Evolutionary conservation across 2,888 invertebrate species (phyloP), one percentile per base, ranked within the genome.

Genomic region (Noctua janthina): DNA sequence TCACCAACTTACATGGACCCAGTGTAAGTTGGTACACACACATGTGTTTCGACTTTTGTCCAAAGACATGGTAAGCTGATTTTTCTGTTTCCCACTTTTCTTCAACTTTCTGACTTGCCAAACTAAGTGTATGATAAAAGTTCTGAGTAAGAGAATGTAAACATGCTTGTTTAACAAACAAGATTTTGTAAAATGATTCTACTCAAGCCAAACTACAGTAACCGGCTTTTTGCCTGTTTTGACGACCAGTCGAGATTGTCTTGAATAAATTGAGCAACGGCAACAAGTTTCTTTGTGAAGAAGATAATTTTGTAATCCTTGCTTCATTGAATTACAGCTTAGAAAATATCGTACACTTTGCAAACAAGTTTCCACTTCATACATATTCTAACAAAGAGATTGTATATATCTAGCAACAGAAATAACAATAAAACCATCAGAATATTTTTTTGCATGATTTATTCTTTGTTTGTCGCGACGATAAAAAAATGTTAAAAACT

Each of bases 221-320:
- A 13, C 11, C 56, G 76, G 62, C 35, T 35, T 35, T 35, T 35
- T 3, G 3, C 35, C 49, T 39, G 46, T 35, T 76, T n/a, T 56
- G 72, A 73, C 64, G 43, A 51, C 17, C 64, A 68, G 67, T 67
- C 69, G 76, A 76, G 69, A 86, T 86, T 82, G 78, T 78, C 39
- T 66, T 17, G 84, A 75, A 75, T 87, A 83, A 78, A 73, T 83
- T 84, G 59, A 49, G 59, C 6, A 54, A 72, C 39, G 71, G 84
- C 84, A 84, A 87, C 87, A 87, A 87, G 79, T 83, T 73, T 69
- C 59, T 75, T 75, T 70, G 49, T 49, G 4, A 11, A n/a, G 0
- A 54, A 62, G 17, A 73, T 83, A 68, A 74, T 83, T 39, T 78
- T 78, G 46, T 43, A 59, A 87, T 59, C 56, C 64, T 56, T 75